Evolutionary conservation across 2,113 vertebrate genomes (phyloP).

Genomic region (Malurus alboscapulatus): DNA sequence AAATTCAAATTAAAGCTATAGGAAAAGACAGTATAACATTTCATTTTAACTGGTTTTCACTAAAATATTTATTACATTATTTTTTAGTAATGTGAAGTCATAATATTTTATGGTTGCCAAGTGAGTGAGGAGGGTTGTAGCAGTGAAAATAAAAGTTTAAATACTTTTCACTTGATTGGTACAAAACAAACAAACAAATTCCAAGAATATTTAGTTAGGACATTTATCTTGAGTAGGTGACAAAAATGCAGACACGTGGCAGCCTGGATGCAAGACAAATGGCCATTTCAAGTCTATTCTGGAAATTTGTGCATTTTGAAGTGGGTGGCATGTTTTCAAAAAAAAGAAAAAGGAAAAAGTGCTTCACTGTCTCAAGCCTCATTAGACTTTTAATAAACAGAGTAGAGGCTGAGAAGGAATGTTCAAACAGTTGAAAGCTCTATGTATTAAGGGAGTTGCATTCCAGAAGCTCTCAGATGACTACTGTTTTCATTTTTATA

Average conservation of each 20-base stretch:
- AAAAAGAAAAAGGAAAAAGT: slow-evolving; percentile 16
- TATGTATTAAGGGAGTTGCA: slow-evolving; percentile 8
- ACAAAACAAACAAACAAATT: slow-evolving; percentile 46
- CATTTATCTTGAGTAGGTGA: slow-evolving; percentile 74
- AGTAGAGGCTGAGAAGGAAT: slow-evolving; percentile 57
- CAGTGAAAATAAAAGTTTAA: neutral
- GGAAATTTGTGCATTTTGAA: slow-evolving; percentile 65
- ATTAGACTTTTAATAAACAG: slow-evolving; percentile 5
- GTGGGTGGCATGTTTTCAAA: slow-evolving; percentile 56
- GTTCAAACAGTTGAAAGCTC: slow-evolving; percentile 11
- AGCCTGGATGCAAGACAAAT: slow-evolving; percentile 47
- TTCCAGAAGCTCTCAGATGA: slow-evolving; percentile 40
- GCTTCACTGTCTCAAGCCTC: slow-evolving; percentile 46
- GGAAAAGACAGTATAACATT: neutral
- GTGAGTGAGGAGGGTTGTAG: neutral
- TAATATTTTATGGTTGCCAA: neutral
- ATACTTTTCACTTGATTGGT: neutral
- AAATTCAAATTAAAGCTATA: neutral
- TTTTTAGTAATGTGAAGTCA: neutral
- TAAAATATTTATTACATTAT: neutral
- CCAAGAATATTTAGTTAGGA: slow-evolving; percentile 25
- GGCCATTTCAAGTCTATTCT: slow-evolving; percentile 40
- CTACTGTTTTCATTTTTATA: neutral
- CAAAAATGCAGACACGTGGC: slow-evolving; percentile 69
- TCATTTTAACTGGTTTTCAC: neutral